These are phyloP conservation scores for Drosophila pandora DNA, from an alignment of 1,140 invertebrate species.

Conservation along the genomic window DNA sequence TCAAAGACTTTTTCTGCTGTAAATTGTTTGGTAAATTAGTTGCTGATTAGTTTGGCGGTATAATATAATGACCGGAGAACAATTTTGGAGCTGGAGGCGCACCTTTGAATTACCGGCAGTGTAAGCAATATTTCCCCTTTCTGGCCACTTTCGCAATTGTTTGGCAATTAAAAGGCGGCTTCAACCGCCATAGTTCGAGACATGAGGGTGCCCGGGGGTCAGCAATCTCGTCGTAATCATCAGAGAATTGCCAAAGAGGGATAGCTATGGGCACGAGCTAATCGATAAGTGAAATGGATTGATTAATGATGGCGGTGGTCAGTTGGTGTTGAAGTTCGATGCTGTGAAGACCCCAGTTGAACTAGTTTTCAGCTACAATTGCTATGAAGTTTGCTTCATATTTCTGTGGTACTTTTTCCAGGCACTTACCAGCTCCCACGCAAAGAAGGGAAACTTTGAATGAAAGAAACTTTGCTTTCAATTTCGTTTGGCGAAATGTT, in stretches of 20 bases:
- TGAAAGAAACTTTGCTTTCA: conserved; percentile 19
- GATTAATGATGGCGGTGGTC: conserved; percentile 55
- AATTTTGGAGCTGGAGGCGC: conserved; percentile 9
- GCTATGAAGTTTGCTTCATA: neutral
- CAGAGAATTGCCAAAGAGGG: conserved; percentile 22
- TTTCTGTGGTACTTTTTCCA: conserved; percentile 5
- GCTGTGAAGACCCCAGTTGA: conserved; percentile 22
- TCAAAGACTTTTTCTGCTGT: conserved; percentile 37
- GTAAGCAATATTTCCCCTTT: conserved; percentile 9
- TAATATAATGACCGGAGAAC: conserved; percentile 36
- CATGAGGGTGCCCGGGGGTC: conserved; percentile 45
- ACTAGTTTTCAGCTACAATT: conserved; percentile 23
- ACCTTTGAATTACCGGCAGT: conserved; percentile 8
- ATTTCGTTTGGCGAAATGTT: conserved; percentile 11
- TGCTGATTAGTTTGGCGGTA: conserved; percentile 65
- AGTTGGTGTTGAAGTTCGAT: conserved; percentile 7
- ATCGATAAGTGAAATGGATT: conserved; percentile 62
- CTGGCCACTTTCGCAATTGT: conserved; percentile 58
- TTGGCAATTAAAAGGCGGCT: conserved; percentile 60
- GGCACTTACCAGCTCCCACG: conserved; percentile 7
- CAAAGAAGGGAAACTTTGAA: conserved; percentile 11
- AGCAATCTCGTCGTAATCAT: conserved; percentile 3
- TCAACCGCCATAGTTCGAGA: conserved; percentile 37
- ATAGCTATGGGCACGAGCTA: conserved; percentile 45
- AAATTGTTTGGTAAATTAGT: conserved; percentile 67